A percentile compares a stretch with the other conserved stretches of the same genome.
These are phyloP conservation scores for Tympanuchus pallidicinctus DNA, from an alignment of 2,113 vertebrate species.

Conservation along the genomic window DNA sequence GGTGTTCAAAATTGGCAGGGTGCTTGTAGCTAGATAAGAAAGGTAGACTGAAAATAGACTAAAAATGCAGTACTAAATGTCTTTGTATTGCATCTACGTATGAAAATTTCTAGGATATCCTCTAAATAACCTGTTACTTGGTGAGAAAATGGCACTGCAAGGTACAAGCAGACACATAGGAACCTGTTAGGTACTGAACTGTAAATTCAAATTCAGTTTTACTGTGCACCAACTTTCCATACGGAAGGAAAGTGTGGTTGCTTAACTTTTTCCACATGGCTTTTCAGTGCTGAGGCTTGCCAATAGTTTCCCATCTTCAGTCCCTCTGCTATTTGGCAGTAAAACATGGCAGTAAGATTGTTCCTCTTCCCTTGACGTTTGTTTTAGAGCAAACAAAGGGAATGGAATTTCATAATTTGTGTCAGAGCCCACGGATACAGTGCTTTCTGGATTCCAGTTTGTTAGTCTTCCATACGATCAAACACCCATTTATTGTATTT, in stretches of 20 bases:
- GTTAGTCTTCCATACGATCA: accelerated
- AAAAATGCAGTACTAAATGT: background rate
- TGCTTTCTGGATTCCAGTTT: background rate
- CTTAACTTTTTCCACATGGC: background rate
- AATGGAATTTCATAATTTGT: background rate
- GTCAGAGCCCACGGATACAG: background rate
- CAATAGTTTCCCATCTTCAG: background rate
- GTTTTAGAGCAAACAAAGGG: background rate
- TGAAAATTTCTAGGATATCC: background rate
- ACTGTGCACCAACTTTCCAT: background rate
- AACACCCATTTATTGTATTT: accelerated
- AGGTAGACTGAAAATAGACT: background rate
- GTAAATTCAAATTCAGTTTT: background rate
- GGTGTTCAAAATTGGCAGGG: background rate
- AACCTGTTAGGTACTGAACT: background rate
- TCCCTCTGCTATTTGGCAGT: background rate
- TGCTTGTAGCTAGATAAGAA: background rate
- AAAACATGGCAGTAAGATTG: background rate
- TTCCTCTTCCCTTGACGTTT: background rate
- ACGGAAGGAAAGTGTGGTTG: background rate
- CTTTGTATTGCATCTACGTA: background rate
- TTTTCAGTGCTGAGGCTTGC: background rate
- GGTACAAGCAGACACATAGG: background rate
- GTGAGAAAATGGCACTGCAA: background rate
- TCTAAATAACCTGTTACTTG: background rate